Evolutionary conservation across 2,888 invertebrate species (phyloP).

Genomic region (Machimus atricapillus): DNA sequence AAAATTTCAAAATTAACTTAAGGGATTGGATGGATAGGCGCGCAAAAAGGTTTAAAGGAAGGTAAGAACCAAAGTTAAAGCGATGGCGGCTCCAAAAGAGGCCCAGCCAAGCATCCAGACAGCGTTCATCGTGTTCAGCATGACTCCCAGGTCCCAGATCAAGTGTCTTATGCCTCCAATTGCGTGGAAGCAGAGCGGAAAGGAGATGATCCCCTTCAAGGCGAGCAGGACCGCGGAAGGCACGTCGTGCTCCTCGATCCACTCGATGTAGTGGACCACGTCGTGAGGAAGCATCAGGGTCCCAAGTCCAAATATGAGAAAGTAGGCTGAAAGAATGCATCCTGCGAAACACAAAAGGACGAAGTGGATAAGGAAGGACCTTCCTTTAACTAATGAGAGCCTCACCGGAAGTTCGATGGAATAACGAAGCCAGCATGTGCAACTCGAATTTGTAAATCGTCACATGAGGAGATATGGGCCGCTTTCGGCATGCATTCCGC

Average conservation of each 20-base stretch:
- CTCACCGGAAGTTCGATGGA: neutral
- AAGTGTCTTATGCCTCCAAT: constrained; percentile 86
- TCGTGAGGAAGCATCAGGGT: constrained; percentile 66
- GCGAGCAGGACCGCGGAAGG: neutral
- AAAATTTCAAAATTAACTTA: neutral
- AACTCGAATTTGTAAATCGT: constrained; percentile 73
- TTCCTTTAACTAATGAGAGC: neutral
- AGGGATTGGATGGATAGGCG: neutral
- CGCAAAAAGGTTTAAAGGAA: constrained; percentile 43
- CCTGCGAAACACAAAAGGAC: neutral
- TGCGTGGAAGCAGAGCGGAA: constrained; percentile 80
- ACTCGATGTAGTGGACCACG: neutral
- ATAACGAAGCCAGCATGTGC: neutral
- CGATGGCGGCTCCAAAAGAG: constrained; percentile 65
- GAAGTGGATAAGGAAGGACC: neutral
- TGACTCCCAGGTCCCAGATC: constrained; percentile 77
- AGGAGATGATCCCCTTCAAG: constrained; percentile 74
- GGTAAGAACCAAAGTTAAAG: constrained; percentile 58
- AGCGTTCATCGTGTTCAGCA: constrained; percentile 51
- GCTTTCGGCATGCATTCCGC: constrained; percentile 74
- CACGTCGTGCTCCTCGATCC: neutral
- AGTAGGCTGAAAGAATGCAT: neutral
- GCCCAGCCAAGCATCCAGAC: neutral
- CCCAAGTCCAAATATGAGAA: constrained; percentile 63
- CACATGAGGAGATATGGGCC: constrained; percentile 87